phyloP scores from a whole-genome alignment of 1,140 invertebrate genomes.

The Drosophila pachea region DNA sequence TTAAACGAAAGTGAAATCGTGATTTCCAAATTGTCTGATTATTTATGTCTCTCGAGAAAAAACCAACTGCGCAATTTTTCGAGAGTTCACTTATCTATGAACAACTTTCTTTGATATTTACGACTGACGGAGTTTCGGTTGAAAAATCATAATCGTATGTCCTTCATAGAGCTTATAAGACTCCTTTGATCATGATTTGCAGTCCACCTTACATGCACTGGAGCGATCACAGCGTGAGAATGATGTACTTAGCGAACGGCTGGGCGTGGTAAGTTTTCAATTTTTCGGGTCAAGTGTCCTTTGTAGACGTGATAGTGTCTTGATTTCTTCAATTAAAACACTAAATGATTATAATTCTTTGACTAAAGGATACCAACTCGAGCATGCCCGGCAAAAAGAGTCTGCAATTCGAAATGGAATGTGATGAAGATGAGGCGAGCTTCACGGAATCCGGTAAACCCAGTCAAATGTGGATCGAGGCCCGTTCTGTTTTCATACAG shows the following conservation, averaged over 20 bases:
- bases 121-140: slow-evolving; percentile 13
- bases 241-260: slow-evolving; percentile 82
- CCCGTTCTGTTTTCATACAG: slow-evolving; percentile 84
- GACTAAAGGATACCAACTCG: slow-evolving; percentile 57
- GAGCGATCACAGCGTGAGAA: slow-evolving; percentile 83
- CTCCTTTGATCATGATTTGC: slow-evolving; percentile 18
- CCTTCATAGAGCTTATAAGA: background rate
- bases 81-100: slow-evolving; percentile 55
- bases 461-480: slow-evolving; percentile 81
- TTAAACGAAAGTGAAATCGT: slow-evolving; percentile 46
- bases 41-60: slow-evolving; percentile 50
- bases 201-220: slow-evolving; percentile 81
- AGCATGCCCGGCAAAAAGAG: slow-evolving; percentile 80
- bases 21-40: slow-evolving; percentile 56
- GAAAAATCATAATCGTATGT: slow-evolving; percentile 37
- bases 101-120: slow-evolving; percentile 57
- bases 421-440: slow-evolving; percentile 82
- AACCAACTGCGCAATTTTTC: slow-evolving; percentile 65
- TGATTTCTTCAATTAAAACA: too few species aligned
- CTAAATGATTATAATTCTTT: too few species aligned
- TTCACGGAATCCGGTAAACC: slow-evolving; percentile 72
- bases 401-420: slow-evolving; percentile 88
- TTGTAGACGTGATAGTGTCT: too few species aligned
- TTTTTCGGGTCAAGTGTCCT: too few species aligned
- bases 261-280: slow-evolving; percentile 79